Conservation (phyloP, 2,797 vertebrate genomes). For the Molossus alvarezi region DNA sequence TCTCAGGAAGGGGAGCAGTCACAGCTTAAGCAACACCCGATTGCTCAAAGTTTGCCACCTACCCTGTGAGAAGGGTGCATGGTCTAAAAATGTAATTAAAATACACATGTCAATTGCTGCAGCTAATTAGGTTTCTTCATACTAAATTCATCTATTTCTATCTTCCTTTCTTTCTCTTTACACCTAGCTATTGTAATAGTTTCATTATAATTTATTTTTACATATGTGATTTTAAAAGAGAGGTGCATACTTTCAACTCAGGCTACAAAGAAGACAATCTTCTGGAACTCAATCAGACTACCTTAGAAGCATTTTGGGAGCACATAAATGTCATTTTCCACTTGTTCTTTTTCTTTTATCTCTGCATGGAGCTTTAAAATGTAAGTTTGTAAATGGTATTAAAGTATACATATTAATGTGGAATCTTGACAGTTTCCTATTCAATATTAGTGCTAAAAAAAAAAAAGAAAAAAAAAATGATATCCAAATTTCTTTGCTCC, state of each 20-base stretch:
- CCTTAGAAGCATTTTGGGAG: neutral
- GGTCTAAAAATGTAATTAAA: neutral
- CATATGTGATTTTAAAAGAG: neutral
- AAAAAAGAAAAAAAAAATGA: conserved; percentile 7
- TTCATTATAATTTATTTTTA: neutral
- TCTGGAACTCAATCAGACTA: conserved; percentile 12
- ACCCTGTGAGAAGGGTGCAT: neutral
- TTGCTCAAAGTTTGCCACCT: neutral
- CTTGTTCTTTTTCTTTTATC: conserved; percentile 18
- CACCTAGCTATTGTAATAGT: neutral
- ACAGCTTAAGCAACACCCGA: neutral
- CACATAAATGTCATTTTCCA: neutral
- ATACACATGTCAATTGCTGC: neutral
- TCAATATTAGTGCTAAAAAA: neutral
- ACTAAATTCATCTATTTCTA: neutral
- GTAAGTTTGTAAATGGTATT: neutral
- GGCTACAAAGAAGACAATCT: conserved; percentile 16
- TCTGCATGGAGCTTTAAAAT: neutral
- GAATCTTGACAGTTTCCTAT: conserved; percentile 18
- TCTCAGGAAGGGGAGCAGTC: neutral
- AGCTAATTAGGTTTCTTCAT: neutral
- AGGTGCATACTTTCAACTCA: neutral
- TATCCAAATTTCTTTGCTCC: neutral
- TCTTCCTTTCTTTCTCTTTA: neutral
- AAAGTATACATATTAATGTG: neutral